Evolutionary conservation across 2,113 vertebrate genomes (phyloP).

Genomic region (Argyrosomus japonicus): DNA sequence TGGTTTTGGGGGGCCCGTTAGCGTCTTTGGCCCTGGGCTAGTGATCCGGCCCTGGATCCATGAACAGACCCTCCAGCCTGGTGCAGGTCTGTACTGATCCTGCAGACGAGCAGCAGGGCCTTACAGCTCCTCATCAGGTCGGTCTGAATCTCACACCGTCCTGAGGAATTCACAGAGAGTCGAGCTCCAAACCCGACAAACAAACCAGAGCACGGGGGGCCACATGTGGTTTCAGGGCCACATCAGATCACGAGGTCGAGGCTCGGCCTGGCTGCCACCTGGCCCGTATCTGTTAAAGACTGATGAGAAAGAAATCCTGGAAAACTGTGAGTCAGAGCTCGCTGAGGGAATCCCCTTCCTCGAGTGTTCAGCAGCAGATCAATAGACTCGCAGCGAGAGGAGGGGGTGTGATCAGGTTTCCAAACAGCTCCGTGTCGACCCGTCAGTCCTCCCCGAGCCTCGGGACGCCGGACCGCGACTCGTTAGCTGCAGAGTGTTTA

Average conservation of each 20-base stretch:
- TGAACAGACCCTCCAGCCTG: background rate
- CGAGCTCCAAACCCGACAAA: conserved; percentile 12
- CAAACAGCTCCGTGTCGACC: conserved; percentile 38
- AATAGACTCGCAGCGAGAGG: conserved; percentile 27
- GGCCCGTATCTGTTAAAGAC: conserved; percentile 21
- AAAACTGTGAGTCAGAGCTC: conserved; percentile 56
- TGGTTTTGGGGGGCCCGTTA: no score
- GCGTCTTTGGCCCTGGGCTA: no score
- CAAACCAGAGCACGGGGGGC: background rate
- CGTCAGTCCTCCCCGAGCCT: conserved; percentile 24
- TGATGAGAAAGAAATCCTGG: conserved; percentile 33
- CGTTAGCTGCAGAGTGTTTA: conserved; percentile 37
- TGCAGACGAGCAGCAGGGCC: conserved; percentile 19
- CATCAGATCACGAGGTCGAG: conserved; percentile 10
- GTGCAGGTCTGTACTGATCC: conserved; percentile 4
- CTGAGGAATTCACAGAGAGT: conserved; percentile 63
- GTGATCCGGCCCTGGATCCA: no score
- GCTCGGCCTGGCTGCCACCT: conserved; percentile 50
- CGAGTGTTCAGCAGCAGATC: conserved; percentile 22
- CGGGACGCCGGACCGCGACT: background rate
- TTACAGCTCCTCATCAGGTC: conserved; percentile 33
- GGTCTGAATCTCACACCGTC: conserved; percentile 55
- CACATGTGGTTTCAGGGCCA: conserved; percentile 21
- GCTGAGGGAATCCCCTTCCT: conserved; percentile 58
- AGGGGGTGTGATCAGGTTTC: conserved; percentile 51